Conservation (phyloP, 2,113 vertebrate genomes). For the Micronycteris hirsuta region DNA sequence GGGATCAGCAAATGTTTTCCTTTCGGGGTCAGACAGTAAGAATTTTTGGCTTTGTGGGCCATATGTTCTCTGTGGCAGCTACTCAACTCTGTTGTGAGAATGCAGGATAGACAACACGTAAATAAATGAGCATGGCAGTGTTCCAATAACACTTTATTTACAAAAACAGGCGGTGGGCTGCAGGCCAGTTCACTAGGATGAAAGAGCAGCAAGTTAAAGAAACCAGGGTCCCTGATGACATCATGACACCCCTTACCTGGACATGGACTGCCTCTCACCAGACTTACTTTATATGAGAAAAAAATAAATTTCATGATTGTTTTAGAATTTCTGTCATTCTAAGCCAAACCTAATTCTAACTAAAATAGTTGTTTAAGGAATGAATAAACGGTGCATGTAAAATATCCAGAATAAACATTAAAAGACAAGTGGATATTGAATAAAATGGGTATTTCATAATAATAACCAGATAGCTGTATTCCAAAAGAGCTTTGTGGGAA, state of each 20-base stretch:
- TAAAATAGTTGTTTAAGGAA: constrained; percentile 4
- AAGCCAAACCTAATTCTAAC: constrained; percentile 5
- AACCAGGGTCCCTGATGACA: background rate
- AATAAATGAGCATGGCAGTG: background rate
- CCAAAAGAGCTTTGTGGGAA: background rate
- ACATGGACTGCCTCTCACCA: background rate
- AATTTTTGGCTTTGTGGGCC: background rate
- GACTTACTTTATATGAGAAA: background rate
- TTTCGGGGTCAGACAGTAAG: background rate
- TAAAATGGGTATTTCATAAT: constrained; percentile 25
- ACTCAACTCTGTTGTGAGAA: background rate
- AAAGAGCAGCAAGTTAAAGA: background rate
- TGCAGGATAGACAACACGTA: background rate
- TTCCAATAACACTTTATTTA: background rate
- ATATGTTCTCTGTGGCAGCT: background rate
- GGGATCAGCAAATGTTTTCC: background rate
- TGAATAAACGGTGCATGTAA: background rate
- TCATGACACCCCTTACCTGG: background rate
- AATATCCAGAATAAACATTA: background rate
- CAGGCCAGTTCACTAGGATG: background rate
- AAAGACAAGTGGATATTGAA: background rate
- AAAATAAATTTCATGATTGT: background rate
- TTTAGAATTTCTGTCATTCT: constrained; percentile 32
- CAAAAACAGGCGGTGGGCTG: background rate
- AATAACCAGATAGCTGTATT: background rate